phyloP scores from a whole-genome alignment of 2,888 invertebrate genomes.

The Callyntrura sp. region DNA sequence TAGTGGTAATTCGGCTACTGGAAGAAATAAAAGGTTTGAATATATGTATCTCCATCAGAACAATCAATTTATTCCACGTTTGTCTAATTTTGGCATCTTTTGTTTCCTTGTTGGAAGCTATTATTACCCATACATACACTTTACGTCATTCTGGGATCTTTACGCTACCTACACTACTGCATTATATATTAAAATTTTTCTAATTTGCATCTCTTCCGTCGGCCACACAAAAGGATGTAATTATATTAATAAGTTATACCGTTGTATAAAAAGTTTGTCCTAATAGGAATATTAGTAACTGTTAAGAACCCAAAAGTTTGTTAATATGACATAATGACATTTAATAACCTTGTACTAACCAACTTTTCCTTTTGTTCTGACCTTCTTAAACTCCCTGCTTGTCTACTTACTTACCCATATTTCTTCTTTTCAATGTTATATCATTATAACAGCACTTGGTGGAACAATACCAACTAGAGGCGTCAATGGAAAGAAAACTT shows the following conservation, averaged over 20 bases:
- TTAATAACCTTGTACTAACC: not conserved
- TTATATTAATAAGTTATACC: too few relatives aligned
- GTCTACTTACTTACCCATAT: not conserved
- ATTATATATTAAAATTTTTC: too few relatives aligned
- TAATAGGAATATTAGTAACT: not conserved
- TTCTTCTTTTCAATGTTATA: not conserved
- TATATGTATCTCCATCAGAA: not conserved
- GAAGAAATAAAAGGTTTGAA: too few relatives aligned
- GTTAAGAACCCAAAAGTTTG: not conserved
- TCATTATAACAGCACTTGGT: constrained; percentile 86
- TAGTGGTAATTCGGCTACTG: too few relatives aligned
- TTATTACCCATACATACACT: too few relatives aligned
- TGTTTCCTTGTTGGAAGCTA: too few relatives aligned
- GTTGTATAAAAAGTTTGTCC: not conserved
- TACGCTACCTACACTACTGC: too few relatives aligned
- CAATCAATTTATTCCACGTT: not conserved
- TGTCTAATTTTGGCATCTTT: too few relatives aligned
- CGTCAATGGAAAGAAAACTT: constrained; percentile 86
- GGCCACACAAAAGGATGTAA: too few relatives aligned
- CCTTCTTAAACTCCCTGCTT: not conserved
- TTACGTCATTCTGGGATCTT: too few relatives aligned
- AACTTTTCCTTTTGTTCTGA: constrained; percentile 31
- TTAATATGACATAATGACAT: not conserved
- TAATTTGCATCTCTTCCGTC: too few relatives aligned
- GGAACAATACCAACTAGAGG: constrained; percentile 86